Percentiles rank a stretch among this genome's conserved stretches.
phyloP scores from a whole-genome alignment of 2,113 vertebrate genomes.

The Sigmodon hispidus region DNA sequence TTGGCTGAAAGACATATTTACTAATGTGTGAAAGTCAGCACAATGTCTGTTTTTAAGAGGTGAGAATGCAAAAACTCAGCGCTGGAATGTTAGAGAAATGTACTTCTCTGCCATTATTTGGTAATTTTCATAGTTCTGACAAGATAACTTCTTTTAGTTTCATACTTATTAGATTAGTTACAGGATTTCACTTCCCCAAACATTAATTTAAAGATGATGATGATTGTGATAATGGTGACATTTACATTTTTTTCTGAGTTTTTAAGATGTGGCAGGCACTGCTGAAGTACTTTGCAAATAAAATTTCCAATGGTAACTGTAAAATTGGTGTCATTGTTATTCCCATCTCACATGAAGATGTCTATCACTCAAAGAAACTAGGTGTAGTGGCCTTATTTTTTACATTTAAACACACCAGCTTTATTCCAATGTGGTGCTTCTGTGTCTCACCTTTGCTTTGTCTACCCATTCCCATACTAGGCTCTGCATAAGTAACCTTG shows the following conservation, averaged over 20 bases:
- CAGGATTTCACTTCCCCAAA: slow-evolving; percentile 1
- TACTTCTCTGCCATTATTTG: not conserved
- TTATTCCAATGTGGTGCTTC: not conserved
- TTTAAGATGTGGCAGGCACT: not conserved
- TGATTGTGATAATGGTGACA: not conserved
- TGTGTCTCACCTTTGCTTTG: not conserved
- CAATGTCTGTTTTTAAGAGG: slow-evolving; percentile 1
- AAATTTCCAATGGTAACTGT: not conserved
- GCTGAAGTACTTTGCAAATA: not conserved
- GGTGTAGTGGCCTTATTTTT: not conserved
- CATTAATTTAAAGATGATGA: slow-evolving; percentile 17
- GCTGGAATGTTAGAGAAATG: slow-evolving; percentile 21
- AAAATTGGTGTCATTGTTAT: not conserved
- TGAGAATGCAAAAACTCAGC: slow-evolving; percentile 56
- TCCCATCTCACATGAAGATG: not conserved
- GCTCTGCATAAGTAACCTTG: not conserved
- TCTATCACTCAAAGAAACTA: not conserved
- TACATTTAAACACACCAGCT: not conserved
- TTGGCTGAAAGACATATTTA: slow-evolving; percentile 11
- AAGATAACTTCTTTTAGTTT: not conserved
- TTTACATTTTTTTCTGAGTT: not conserved
- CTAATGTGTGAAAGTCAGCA: slow-evolving; percentile 28
- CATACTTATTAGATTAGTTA: slow-evolving; percentile 30
- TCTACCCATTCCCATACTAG: not conserved
- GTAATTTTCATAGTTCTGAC: slow-evolving; percentile 41